phyloP scores from a whole-genome alignment of 2,113 vertebrate genomes.

The Ammospiza caudacuta region DNA sequence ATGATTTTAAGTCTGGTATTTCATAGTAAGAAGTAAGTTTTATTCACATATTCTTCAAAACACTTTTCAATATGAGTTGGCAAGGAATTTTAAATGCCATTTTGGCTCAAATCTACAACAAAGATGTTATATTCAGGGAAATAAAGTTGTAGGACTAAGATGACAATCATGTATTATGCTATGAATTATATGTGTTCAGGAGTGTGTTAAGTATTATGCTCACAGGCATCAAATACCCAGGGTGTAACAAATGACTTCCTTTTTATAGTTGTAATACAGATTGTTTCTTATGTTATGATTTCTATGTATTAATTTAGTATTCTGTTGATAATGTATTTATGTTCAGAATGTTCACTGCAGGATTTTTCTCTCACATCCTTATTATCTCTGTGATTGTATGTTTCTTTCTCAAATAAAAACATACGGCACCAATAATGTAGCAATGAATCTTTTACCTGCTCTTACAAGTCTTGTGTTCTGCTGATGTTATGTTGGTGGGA shows the following conservation, averaged over 20 bases:
- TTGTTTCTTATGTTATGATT: neutral
- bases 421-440: neutral
- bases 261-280: neutral
- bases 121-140: neutral
- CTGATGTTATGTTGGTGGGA: neutral
- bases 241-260: neutral
- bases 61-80: neutral
- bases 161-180: neutral
- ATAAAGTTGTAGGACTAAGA: neutral
- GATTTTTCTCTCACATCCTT: neutral
- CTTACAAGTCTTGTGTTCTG: neutral
- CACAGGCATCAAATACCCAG: neutral
- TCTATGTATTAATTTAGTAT: neutral
- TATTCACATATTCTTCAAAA: neutral
- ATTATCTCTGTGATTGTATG: neutral
- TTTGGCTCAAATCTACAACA: neutral
- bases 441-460: neutral
- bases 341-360: neutral
- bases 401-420: neutral
- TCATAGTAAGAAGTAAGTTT: neutral
- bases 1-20: neutral
- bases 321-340: neutral
- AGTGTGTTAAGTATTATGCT: neutral
- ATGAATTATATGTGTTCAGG: neutral
- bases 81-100: neutral